Evolutionary conservation across 2,797 vertebrate genomes (phyloP).

Genomic region (Labeo calbasu): DNA sequence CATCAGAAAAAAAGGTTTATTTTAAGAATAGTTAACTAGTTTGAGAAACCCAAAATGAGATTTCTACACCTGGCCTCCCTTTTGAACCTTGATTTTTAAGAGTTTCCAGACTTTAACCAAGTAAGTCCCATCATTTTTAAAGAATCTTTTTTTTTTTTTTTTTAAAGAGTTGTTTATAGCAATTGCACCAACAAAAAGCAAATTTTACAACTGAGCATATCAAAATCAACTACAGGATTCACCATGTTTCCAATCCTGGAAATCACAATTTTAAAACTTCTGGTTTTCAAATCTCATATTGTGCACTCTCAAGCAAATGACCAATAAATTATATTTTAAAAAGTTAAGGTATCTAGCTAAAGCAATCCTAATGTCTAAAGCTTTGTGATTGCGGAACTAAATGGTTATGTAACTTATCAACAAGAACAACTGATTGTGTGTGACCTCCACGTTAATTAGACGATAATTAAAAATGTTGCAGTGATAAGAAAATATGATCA

Average conservation of each 20-base stretch:
- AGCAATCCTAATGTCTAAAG: background rate
- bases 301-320: background rate
- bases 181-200: slow-evolving; percentile 5
- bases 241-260: background rate
- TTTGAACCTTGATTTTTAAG: background rate
- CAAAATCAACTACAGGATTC: background rate
- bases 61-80: background rate
- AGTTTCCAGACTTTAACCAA: background rate
- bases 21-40: background rate
- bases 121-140: background rate
- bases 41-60: background rate
- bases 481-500: background rate
- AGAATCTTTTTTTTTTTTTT: background rate
- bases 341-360: background rate
- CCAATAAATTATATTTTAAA: background rate
- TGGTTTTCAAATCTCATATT: background rate
- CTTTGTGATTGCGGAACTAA: no score
- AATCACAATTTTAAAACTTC: background rate
- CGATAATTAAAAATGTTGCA: background rate
- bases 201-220: background rate
- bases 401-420: background rate
- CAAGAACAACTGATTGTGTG: background rate
- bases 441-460: background rate
- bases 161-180: background rate
- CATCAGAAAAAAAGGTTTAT: background rate